Evolutionary conservation across 2,113 vertebrate species (phyloP), one percentile per base, ranked within the genome.

Genomic region (Pavo muticus): DNA sequence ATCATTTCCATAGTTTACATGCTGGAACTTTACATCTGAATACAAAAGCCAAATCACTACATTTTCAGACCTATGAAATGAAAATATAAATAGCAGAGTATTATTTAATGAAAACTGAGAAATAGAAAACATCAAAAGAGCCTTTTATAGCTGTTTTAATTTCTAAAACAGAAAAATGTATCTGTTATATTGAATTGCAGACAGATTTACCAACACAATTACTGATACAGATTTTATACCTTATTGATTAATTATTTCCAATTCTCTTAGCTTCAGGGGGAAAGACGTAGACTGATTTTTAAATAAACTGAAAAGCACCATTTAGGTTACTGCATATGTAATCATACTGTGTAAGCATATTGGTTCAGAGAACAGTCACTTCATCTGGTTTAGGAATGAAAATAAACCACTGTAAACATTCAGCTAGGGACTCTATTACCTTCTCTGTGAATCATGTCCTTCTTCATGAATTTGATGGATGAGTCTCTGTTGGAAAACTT

Each of bases 381-480:
- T 83, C 67, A 23, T 45, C 8, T 84, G 12, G 6, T 82, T 77
- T 86, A 91, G 45, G 47, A 85, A n/a, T 73, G 48, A 84, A 92
- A 93, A 92, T 64, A 84, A 50, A 19, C 20, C 52, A 27, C 16
- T 69, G 29, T 32, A 93, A 88, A 74, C 20, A 83, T 61, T 18
- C 42, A 91, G 13, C 15, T 39, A 84, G n/a, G 23, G 14, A 10
- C 35, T 48, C 52, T 35, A 24, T 95, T 96, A 50, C 40, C 60
- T 87, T 42, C 45, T 83, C 10, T 52, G 75, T 79, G 77, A 94
- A 86, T 76, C 48, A 72, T 48, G 29, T 70, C 81, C 14, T 91
- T 93, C 82, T 90, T 65, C 47, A 90, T 70, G 18, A 44, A 84
- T 81, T 89, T 93, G 87, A 96, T 72, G 67, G 64, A 91, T 91